Conservation (phyloP, 2,888 invertebrate species). For the Syrphus vitripennis region DNA sequence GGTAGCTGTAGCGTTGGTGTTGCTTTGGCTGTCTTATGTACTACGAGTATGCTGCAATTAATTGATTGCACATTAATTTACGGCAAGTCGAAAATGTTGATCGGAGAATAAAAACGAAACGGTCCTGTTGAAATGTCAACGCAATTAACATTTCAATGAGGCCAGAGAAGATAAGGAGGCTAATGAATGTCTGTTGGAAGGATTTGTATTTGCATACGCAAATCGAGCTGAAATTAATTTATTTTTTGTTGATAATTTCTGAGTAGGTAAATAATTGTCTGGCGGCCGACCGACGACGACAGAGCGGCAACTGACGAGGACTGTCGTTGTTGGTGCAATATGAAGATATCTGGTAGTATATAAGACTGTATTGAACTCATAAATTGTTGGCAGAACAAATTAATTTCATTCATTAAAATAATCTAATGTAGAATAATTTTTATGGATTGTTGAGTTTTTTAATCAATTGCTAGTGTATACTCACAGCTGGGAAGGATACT, state of each 20-base stretch:
- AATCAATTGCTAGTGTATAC: no score
- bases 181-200: slow-evolving; percentile 53
- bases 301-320: no score
- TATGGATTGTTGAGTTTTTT: no score
- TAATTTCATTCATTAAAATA: no score
- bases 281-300: background rate
- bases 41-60: slow-evolving; percentile 55
- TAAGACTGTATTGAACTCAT: no score
- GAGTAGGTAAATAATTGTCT: slow-evolving; percentile 39
- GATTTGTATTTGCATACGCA: slow-evolving; percentile 29
- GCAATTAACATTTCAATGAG: slow-evolving; percentile 71
- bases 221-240: slow-evolving; percentile 38
- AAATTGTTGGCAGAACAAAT: no score
- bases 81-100: slow-evolving; percentile 46
- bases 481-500: no score
- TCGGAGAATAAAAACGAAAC: slow-evolving; percentile 22
- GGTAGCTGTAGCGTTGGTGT: slow-evolving; percentile 27
- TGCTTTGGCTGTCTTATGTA: slow-evolving; percentile 27
- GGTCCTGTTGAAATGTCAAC: slow-evolving; percentile 60
- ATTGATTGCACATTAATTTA: slow-evolving; percentile 70
- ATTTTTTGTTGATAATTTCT: slow-evolving; percentile 55
- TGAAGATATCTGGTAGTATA: background rate
- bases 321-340: no score
- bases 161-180: slow-evolving; percentile 60
- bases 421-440: no score